Evolutionary conservation across 92 coral and sea anemone genomes (phyloP), one percentile per base, ranked within the genome.

Genomic region (Bergia sp.): DNA sequence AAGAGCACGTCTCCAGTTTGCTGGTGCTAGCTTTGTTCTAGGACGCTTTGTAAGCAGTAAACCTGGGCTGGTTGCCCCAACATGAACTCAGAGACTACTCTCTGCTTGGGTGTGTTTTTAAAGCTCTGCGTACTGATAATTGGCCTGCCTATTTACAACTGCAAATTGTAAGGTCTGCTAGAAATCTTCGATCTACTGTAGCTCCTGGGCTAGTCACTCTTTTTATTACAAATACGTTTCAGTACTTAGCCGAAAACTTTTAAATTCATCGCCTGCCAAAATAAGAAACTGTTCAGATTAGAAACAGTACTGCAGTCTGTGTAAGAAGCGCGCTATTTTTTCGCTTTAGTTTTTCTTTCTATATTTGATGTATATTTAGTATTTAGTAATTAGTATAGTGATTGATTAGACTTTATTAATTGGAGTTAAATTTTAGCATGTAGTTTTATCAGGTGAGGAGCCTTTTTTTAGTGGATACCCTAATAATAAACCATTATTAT

Each of bases 21-120:
- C 91, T 64, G 77, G 91, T 4, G 93, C 93, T 37, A 91, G 93
- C 43, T 88, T 91, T 50, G 91, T 91, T 38, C 66, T 91, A 15
- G 94, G 94, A 21, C 44, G 86, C 71, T 91, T 76, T 73, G 89
- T 85, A 20, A 55, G 66, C 42, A 38, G 82, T 7, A 86, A 61
- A 50, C 72, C 76, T 21, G 43, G 85, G 85, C 71, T 91, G 91
- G 82, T 73, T 91, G 16, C 72, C 72, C 72, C 72, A 13, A 65
- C 72, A 65, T 65, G 3, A 65, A 65, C 72, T 65, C 72, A 65
- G 72, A 65, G 72, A 65, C 72, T 65, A 65, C 72, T 65, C 72
- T 65, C 8, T 65, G 72, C 36, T 65, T 65, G 16, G 72, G 12
- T 65, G 72, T 65, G 72, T 65, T 65, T 65, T 65, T 65, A 65